These are phyloP conservation scores for Cyprinodon variegatus DNA, from an alignment of 2,113 vertebrate species.

Conservation along the genomic window DNA sequence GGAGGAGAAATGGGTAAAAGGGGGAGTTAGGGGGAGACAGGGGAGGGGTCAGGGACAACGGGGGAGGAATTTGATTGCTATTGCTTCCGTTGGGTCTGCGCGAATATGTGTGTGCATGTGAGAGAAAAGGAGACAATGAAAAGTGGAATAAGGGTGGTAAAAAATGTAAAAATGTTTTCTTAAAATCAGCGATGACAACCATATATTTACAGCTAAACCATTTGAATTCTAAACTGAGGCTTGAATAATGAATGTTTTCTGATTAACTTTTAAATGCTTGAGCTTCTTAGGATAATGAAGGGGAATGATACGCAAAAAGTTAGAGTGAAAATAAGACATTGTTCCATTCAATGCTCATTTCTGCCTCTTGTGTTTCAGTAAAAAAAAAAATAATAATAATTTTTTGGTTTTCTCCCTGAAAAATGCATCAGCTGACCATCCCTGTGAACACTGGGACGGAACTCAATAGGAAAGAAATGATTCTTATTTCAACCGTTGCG, in stretches of 20 bases:
- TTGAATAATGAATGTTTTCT: background rate
- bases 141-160: background rate
- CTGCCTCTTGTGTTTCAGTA: background rate
- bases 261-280: background rate
- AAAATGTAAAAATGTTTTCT: background rate
- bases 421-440: no score
- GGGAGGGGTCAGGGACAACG: constrained; percentile 35
- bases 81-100: constrained; percentile 48
- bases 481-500: no score
- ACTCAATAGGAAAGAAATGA: no score
- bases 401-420: background rate
- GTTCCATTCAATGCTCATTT: background rate
- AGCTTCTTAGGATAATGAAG: background rate
- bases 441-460: no score
- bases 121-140: no score
- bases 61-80: constrained; percentile 57
- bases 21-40: constrained; percentile 38
- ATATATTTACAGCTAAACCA: background rate
- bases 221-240: background rate
- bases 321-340: background rate
- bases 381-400: background rate
- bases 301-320: background rate
- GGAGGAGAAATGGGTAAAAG: constrained; percentile 60
- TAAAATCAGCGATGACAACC: background rate
- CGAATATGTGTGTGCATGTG: constrained; percentile 3